Base-by-base conservation (phyloP, 2,113 vertebrate genomes). In the Pterophyllum scalare region DNA sequence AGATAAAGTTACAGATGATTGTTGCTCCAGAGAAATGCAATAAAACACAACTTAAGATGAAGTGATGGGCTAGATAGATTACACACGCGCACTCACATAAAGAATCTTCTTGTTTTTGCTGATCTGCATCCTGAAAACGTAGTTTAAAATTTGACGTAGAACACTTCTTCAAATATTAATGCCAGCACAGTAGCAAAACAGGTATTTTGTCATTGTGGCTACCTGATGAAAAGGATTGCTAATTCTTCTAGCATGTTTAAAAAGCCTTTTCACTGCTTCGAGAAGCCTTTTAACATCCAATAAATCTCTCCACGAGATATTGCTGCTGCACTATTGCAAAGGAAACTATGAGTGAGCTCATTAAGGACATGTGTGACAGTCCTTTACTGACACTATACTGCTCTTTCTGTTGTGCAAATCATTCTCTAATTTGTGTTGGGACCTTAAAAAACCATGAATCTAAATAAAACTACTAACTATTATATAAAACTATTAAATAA, bases 1-100 rank as follows among this genome's bases (percentile, higher is more conserved):
- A 89, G 87, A 49, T 82, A 86, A 87, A 75, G 78, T 83, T 87
- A 87, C 81, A 88, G 91, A 94, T 90, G 88, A 80, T n/a, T 83
- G 86, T 75, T 79, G 77, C 67, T 92, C n/a, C 79, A 60, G 22
- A 78, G 81, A 82, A 90, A 88, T 84, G 87, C 84, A 86, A 91
- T 88, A 89, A 91, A 92, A 74, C 76, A 80, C 76, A 82, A 52
- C 54, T 79, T 67, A 79, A 87, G 87, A 91, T 91, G 38, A 88
- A 86, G 87, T 81, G 79, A 87, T 80, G 74, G 75, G 40, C n/a
- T 62, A 58, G 28, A 49, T 14, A 84, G 85, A 90, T 59, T 80
- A 77, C 57, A 75, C 86, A 72, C 13, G 19, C 20, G 57, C 11
- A 77, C 12, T 58, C 35, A 13, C 38, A 24, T 59, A 64, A 8